Percentiles rank a stretch among this genome's conserved stretches.
phyloP scores from a whole-genome alignment of 2,888 invertebrate species.

The Mechanitis messenoides region DNA sequence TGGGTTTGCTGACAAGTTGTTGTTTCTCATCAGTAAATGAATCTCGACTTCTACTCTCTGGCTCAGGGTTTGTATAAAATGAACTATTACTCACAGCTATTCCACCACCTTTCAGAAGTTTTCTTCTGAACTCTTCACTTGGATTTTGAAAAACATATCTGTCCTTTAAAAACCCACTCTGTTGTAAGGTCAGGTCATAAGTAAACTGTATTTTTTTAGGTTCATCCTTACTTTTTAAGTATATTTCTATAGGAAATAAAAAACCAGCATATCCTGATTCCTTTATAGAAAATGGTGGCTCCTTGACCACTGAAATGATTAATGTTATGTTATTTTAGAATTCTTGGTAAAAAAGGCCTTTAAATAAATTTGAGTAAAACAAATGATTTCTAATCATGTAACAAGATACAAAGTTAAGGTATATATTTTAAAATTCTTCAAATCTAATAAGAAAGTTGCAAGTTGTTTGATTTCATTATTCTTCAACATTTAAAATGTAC shows the following conservation, averaged over 20 bases:
- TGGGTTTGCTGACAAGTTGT: conserved; percentile 83
- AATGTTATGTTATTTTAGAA: background rate
- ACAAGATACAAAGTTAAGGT: too few species aligned
- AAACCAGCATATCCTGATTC: conserved; percentile 99
- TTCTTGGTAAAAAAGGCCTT: background rate
- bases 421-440: too few species aligned
- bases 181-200: conserved; percentile 91
- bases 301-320: conserved; percentile 85
- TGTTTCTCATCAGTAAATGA: conserved; percentile 75
- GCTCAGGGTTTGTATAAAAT: conserved; percentile 69
- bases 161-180: conserved; percentile 85
- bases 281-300: conserved; percentile 91
- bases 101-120: conserved; percentile 91
- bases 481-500: too few species aligned
- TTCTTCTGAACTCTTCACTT: conserved; percentile 91
- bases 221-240: conserved; percentile 91
- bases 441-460: too few species aligned
- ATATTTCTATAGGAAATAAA: conserved; percentile 90
- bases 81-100: conserved; percentile 68
- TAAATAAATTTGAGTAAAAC: background rate
- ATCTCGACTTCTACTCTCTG: conserved; percentile 76
- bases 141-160: conserved; percentile 90
- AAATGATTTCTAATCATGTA: too few species aligned
- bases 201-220: conserved; percentile 88
- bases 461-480: too few species aligned